These are phyloP conservation scores for Tryphoninae sp. DNA, from an alignment of 2,888 invertebrate species.

Conservation along the genomic window DNA sequence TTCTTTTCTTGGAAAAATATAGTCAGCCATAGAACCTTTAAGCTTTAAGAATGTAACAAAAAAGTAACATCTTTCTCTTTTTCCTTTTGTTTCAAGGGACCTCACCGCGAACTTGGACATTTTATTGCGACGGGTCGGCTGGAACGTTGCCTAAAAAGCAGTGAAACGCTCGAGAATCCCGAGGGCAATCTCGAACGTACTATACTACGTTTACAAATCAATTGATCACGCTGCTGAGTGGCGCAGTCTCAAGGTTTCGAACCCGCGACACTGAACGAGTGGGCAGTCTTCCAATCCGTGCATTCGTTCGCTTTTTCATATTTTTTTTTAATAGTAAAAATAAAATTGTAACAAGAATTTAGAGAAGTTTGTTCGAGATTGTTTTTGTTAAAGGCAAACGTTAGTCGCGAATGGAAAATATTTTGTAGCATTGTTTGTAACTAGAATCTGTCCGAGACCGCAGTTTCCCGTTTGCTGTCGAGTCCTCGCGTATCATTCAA, in stretches of 20 bases:
- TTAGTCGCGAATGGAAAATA: neutral
- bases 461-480: constrained; percentile 7
- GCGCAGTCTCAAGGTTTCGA: constrained; percentile 16
- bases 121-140: neutral
- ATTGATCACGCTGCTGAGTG: constrained; percentile 27
- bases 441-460: neutral
- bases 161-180: neutral
- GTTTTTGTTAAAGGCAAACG: too few relatives aligned
- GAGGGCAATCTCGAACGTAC: neutral
- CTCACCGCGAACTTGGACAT: neutral
- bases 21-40: too few relatives aligned
- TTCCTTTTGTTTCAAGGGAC: neutral
- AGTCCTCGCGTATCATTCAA: constrained; percentile 16
- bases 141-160: neutral
- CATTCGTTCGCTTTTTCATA: neutral
- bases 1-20: too few relatives aligned
- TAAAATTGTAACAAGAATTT: neutral
- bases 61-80: too few relatives aligned
- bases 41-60: too few relatives aligned
- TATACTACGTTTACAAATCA: constrained; percentile 19
- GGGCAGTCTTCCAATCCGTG: constrained; percentile 27
- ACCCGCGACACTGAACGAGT: constrained; percentile 3
- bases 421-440: neutral
- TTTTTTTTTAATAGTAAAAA: neutral
- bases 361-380: neutral